phyloP scores from a whole-genome alignment of 2,797 vertebrate genomes.

The Setipinna tenuifilis region DNA sequence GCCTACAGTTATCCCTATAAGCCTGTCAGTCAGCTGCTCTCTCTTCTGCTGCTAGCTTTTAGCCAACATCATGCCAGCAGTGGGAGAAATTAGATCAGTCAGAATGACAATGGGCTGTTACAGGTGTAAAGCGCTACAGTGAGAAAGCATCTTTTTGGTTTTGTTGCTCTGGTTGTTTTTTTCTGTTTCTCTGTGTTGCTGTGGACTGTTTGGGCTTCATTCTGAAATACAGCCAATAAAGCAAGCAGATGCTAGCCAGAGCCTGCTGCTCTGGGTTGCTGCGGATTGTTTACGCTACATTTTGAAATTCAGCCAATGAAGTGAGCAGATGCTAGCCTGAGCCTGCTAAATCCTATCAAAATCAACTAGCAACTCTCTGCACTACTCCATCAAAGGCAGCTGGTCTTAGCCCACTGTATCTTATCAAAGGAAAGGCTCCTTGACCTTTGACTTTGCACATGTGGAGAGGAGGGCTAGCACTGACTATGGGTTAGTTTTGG shows the following conservation, averaged over 20 bases:
- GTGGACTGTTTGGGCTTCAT: no score
- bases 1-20: neutral
- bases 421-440: constrained; percentile 18
- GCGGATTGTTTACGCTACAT: neutral
- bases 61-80: neutral
- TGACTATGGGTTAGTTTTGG: constrained; percentile 63
- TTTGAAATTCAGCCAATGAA: constrained; percentile 17
- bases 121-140: neutral
- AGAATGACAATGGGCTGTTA: neutral
- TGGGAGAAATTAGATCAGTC: neutral
- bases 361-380: neutral
- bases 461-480: constrained; percentile 50
- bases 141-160: neutral
- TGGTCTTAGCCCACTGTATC: constrained; percentile 1
- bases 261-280: no score
- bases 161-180: no score
- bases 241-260: no score
- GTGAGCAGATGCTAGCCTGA: constrained; percentile 16
- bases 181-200: no score
- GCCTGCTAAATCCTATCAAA: constrained; percentile 22
- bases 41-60: neutral
- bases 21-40: constrained; percentile 9
- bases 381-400: neutral
- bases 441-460: constrained; percentile 40
- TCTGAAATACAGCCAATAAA: no score